phyloP scores from a whole-genome alignment of 2,113 vertebrate species.

The Herpetotheres cachinnans region DNA sequence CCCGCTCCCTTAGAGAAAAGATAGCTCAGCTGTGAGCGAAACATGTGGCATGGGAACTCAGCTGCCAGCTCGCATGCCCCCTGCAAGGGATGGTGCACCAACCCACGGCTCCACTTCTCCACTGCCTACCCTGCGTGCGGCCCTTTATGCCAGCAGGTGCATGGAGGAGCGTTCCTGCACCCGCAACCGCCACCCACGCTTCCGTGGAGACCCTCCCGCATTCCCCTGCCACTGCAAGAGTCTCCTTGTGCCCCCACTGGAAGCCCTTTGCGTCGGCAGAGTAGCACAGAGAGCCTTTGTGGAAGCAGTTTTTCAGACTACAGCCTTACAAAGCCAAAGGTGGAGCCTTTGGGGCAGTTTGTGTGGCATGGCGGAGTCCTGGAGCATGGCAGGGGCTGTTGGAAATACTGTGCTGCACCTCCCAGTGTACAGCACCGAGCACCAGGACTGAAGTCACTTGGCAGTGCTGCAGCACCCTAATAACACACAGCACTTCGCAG shows the following conservation, averaged over 20 bases:
- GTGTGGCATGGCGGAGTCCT: too few species aligned
- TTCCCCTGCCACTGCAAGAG: neutral
- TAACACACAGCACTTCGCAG: neutral
- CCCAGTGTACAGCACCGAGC: neutral
- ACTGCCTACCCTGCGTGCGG: neutral
- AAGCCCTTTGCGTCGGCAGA: too few species aligned
- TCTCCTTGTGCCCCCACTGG: neutral
- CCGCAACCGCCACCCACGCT: fast-evolving
- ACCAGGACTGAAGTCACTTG: fast-evolving
- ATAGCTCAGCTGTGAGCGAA: neutral
- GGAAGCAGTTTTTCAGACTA: neutral
- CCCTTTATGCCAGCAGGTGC: neutral
- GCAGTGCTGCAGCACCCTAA: too few species aligned
- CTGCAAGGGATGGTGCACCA: neutral
- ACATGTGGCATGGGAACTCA: neutral
- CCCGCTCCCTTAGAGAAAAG: neutral
- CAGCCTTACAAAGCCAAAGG: neutral
- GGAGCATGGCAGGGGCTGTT: neutral
- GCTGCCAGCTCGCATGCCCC: too few species aligned
- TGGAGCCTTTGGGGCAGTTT: neutral
- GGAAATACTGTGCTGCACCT: neutral
- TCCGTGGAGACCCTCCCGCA: neutral
- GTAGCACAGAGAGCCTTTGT: neutral
- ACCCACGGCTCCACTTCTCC: neutral
- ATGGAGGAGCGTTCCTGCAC: neutral